These are phyloP conservation scores for Synanthedon vespiformis DNA, from an alignment of 2,888 invertebrate species.

Conservation along the genomic window DNA sequence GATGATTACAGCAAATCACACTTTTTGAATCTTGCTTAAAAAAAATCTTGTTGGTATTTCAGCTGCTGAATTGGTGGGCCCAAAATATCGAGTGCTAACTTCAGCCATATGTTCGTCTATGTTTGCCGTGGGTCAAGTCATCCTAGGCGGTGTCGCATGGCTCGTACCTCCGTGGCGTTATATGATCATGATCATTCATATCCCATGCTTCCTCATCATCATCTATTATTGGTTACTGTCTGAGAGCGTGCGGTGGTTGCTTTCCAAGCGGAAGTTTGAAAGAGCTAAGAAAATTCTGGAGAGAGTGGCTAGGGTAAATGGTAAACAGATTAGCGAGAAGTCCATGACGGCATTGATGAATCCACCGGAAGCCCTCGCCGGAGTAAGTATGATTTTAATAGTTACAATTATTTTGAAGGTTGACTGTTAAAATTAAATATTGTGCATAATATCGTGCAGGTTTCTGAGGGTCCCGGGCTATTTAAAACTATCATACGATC, in stretches of 20 bases:
- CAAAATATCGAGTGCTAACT: constrained; percentile 76
- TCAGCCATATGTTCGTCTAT: constrained; percentile 76
- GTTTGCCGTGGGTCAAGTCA: constrained; percentile 79
- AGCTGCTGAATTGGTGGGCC: constrained; percentile 83
- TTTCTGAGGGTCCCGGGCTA: not conserved
- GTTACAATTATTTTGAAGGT: not conserved
- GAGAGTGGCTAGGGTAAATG: constrained; percentile 74
- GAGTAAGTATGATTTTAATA: not conserved
- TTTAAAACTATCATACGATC: constrained; percentile 23
- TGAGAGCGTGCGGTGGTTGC: constrained; percentile 82
- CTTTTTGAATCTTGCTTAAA: no score
- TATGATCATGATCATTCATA: constrained; percentile 74
- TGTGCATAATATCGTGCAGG: not conserved
- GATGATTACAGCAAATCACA: no score
- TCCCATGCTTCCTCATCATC: constrained; percentile 75
- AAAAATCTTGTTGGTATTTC: constrained; percentile 11
- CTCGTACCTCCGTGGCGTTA: constrained; percentile 75
- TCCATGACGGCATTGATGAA: constrained; percentile 51
- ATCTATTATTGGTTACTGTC: constrained; percentile 73
- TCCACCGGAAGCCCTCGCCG: constrained; percentile 9
- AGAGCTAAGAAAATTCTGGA: constrained; percentile 72
- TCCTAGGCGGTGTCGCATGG: constrained; percentile 77
- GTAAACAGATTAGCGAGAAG: constrained; percentile 64
- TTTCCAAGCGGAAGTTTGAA: constrained; percentile 73
- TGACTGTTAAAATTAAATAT: not conserved